Base-by-base conservation (phyloP, 2,113 vertebrate species). In the Lophochroa leadbeateri region DNA sequence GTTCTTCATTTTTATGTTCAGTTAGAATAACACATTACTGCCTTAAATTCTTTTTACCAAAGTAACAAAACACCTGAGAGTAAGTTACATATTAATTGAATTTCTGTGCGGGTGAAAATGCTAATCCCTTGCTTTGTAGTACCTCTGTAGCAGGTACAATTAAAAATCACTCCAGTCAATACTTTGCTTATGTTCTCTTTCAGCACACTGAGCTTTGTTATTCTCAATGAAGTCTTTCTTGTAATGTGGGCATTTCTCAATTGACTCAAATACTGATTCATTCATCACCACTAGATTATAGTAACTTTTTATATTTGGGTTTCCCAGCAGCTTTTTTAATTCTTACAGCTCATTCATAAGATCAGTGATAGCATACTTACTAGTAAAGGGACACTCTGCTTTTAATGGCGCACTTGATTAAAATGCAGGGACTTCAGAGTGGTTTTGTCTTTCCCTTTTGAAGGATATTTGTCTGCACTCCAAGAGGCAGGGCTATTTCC, bases 231-330 rank as follows among this genome's bases (percentile, higher is more conserved):
- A 87, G 87, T 85, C 82, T 96, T 95, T 90, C 87, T 84, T 92
- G 79, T 79, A 79, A 80, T 74, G 92, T 84, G 92, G 89, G 94
- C 96, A 96, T 95, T 96, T 91, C 87, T 93, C 86, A 92, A 88
- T 96, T 97, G 97, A 97, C 86, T 96, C 94, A 91, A 80, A 94
- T 96, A 90, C 96, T 92, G 85, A 95, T 97, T 98, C 98, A 98
- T 98, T 98, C 94, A 96, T 98, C 97, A 97, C 97, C 97, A 94
- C 92, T 90, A 67, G 97, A 97, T 97, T 97, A 94, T 92, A 95
- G 97, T 97, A 96, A 96, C 95, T 94, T 97, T 89, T 97, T 97
- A 97, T 96, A 94, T 93, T 95, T 94, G 41, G 82, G 86, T 95
- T 98, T 96, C 97, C 95, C 88, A 95, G 96, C 92, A 86, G 95